Base-by-base conservation (phyloP, 2,113 vertebrate species). In the Oryzias melastigma region DNA sequence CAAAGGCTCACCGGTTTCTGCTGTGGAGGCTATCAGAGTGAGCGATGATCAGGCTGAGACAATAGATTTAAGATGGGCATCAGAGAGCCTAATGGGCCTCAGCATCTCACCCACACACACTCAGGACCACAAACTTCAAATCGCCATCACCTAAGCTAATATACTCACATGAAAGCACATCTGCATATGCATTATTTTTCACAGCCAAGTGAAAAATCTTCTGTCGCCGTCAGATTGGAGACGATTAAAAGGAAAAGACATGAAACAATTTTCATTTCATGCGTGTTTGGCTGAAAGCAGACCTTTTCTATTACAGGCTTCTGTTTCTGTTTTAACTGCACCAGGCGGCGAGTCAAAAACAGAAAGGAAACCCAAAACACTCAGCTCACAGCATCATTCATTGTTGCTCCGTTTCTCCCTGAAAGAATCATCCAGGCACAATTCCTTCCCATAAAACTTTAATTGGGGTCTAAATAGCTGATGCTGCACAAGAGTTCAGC, bases 261-360 rank as follows among this genome's bases (percentile, higher is more conserved):
- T 68, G 70, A 18, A 49, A 73, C 46, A 59, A 41, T 78, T 85
- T 84, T 84, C 58, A 83, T 82, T 84, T 82, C 58, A 82, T 60
- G 46, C 56, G 50, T 87, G 78, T 84, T 77, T 76, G 43, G 67
- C 44, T 76, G 68, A 75, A 61, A 67, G 61, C 75, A 75, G 69
- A 29, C 64, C 52, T 67, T 60, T 87, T 77, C 66, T 77, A 83
- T 87, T 85, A 82, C 52, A 60, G 65, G 57, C 66, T 73, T 77
- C 86, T 87, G 85, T 81, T 87, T 88, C 72, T 79, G 83, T 82
- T 90, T 87, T 75, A 80, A 68, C 22, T 0, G 44, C 58, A 50
- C 67, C 27, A 47, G 75, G 81, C 71, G 5, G n/a, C 54, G 62
- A 46, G 80, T 75, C 75, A 66, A 77, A 72, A 83, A 29, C 24